Base-by-base conservation (phyloP, 2,113 vertebrate genomes). In the Steatornis caripensis region DNA sequence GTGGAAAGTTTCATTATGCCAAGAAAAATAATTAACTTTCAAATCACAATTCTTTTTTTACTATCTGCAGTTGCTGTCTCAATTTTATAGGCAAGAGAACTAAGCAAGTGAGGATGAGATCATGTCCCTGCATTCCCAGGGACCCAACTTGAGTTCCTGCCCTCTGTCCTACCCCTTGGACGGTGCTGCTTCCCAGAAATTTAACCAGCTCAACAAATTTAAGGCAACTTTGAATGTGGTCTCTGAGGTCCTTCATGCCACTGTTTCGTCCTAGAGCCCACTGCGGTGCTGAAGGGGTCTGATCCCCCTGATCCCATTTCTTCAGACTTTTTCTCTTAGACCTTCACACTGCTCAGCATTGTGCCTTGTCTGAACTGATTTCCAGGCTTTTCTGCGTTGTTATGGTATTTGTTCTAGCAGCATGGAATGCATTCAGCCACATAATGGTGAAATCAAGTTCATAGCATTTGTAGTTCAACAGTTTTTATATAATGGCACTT, bases 11-110 rank as follows among this genome's bases (percentile, higher is more conserved):
- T 70, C 12, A 23, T 89, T 53, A 43, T 0, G n/a, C 82, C 79
- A 95, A 96, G 66, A 77, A 90, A 96, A 95, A 72, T 23, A 85
- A 75, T 89, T 66, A 66, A 55, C 48, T 87, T 82, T 49, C 36
- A 87, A 71, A 89, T 82, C 34, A 51, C 0, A 1, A 10, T 68
- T 49, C 9, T 57, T 68, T 69, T 76, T 95, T 91, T 37, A 53
- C 57, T 71, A 39, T 87, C 55, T 58, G 15, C 23, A 71, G 43
- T 92, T 91, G 36, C 65, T 75, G 32, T 81, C 69, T 78, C 36
- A 7, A n/a, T 90, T 77, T 93, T 57, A 79, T n/a, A 85, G 22
- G 48, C 53, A 76, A 64, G 21, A 81, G 22, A 90, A 34, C 32
- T 89, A 62, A 88, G 32, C 41, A 66, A 74, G 20, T 3, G 17